Base-by-base conservation (phyloP, 2,888 invertebrate genomes). In the Macrophya annulata region DNA sequence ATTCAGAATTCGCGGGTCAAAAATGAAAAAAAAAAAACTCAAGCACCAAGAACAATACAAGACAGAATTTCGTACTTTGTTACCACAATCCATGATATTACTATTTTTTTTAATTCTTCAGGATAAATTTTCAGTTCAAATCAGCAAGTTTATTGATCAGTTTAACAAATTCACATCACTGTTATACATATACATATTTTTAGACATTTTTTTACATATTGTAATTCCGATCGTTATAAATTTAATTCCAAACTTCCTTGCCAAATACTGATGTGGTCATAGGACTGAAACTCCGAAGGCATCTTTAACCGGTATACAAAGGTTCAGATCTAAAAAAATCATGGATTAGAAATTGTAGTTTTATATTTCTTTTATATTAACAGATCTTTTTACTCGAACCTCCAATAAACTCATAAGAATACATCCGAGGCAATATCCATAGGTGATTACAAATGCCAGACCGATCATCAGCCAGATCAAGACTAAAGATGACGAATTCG, bases 381-480 rank as follows among this genome's bases (percentile, higher is more conserved):
- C 15, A 10, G 21, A 65, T 82, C 25, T 21, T 15, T 48, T 21
- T 1, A 43, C 15, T 10, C 21, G 25, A 83, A 83, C 51, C 68
- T 83, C 68, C 31, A 51, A 83, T 25, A 71, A 71, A 25, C 48
- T 83, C 68, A 68, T 68, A 10, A 83, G 51, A 21, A 83, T 65
- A n/a, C 25, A 83, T 68, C 83, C 83, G 31, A 83, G 68, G 12
- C 83, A 83, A 71, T 83, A 83, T 83, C 83, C 83, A 68, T 83
- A 83, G 0, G 83, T 51, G 45, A 83, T 71, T 17, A 71, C 17
- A 17, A 83, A 83, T 9, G 51, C 71, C 4, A 83, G 51, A 17
- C 83, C 83, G 68, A 83, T 48, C 48, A 71, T 48, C 15, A 83
- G 25, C 83, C 83, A 83, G 51, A 71, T 31, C 68, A 83, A 31